Percentiles rank a stretch among this genome's conserved stretches.
Conservation (phyloP, 2,113 vertebrate genomes). For the Vulpes vulpes region DNA sequence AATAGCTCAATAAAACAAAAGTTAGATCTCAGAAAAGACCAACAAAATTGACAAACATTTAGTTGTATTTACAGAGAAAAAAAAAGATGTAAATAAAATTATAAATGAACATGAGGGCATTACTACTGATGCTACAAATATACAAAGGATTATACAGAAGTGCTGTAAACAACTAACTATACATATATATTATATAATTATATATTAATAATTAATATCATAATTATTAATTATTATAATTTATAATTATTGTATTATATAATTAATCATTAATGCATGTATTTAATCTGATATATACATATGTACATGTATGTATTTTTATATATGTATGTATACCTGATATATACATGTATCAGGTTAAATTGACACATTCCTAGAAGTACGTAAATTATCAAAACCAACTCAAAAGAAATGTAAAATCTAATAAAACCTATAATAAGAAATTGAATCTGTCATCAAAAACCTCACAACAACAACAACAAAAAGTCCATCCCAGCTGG, state of each 20-base stretch:
- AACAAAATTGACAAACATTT: neutral
- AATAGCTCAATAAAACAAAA: neutral
- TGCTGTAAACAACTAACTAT: neutral
- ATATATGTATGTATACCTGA: no score
- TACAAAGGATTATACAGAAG: neutral
- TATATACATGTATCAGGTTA: neutral
- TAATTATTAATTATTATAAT: no score
- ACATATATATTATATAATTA: no score
- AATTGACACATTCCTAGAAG: neutral
- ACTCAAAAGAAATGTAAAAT: neutral
- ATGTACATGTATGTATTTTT: no score
- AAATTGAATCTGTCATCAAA: neutral
- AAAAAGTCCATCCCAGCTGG: neutral
- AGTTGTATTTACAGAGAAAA: neutral
- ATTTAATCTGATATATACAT: no score
- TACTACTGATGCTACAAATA: neutral
- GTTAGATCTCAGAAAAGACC: neutral
- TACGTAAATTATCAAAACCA: neutral
- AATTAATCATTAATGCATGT: no score
- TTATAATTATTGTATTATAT: no score
- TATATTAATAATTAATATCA: no score
- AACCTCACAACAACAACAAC: neutral
- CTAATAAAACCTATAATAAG: neutral
- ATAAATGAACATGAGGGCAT: neutral
- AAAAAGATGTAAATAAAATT: neutral